Evolutionary conservation across 1,140 invertebrate genomes (phyloP).

Genomic region (Drosophila ercepeae): DNA sequence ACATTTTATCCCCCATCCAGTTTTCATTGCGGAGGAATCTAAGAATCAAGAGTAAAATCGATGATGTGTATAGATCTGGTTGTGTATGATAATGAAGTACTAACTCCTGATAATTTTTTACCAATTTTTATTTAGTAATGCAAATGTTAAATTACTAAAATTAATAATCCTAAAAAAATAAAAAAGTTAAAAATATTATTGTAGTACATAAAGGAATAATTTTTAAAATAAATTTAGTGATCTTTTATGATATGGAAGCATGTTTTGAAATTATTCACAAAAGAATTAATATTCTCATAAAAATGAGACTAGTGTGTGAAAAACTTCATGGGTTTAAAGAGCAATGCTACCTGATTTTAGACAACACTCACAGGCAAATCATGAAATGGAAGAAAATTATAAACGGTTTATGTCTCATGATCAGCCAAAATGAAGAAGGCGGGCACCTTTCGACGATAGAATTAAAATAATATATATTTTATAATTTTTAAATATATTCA

Average conservation of each 20-base stretch:
- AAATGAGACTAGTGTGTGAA: neutral
- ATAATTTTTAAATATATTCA: slow-evolving; percentile 6
- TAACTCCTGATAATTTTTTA: too few species aligned
- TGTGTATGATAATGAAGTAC: too few species aligned
- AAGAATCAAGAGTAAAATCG: too few species aligned
- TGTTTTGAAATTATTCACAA: neutral
- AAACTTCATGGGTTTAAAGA: slow-evolving; percentile 2
- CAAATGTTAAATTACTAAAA: too few species aligned
- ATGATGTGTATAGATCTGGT: too few species aligned
- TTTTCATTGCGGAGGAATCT: too few species aligned
- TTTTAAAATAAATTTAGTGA: too few species aligned
- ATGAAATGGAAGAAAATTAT: neutral
- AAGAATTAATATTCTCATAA: neutral
- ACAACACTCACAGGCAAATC: neutral
- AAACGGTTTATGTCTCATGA: neutral
- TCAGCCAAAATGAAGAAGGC: neutral
- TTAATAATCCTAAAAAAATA: too few species aligned
- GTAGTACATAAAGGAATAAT: too few species aligned
- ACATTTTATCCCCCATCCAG: too few species aligned
- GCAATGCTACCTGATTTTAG: neutral
- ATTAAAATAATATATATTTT: slow-evolving; percentile 1
- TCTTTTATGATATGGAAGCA: neutral
- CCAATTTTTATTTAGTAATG: too few species aligned
- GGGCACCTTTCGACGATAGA: neutral
- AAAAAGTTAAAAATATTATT: too few species aligned